Evolutionary conservation across 2,888 invertebrate species (phyloP).

Genomic region (Sclerodermus sp.): DNA sequence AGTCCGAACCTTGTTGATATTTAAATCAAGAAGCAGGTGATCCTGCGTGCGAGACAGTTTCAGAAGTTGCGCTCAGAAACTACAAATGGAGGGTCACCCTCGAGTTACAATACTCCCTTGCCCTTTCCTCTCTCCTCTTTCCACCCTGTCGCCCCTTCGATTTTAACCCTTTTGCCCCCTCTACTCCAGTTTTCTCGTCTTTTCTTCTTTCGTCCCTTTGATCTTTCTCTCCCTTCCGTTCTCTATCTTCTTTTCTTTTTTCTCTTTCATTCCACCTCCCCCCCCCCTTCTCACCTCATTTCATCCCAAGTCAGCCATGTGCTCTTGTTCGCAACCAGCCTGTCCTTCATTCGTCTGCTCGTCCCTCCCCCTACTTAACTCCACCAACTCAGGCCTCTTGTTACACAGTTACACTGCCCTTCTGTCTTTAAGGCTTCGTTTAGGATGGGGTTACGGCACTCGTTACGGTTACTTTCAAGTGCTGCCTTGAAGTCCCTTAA

Average conservation of each 20-base stretch:
- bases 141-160: too few species aligned
- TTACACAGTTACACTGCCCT: constrained; percentile 39
- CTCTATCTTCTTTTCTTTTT: not conserved
- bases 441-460: constrained; percentile 45
- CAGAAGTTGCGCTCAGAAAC: constrained; percentile 21
- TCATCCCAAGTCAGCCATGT: too few species aligned
- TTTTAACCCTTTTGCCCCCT: too few species aligned
- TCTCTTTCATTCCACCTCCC: not conserved
- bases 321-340: too few species aligned
- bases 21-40: constrained; percentile 16
- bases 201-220: too few species aligned
- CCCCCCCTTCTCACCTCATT: not conserved
- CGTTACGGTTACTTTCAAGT: constrained; percentile 43
- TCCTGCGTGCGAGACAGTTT: constrained; percentile 9
- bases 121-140: constrained; percentile 14
- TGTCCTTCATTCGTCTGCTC: not conserved
- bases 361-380: constrained; percentile 15
- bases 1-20: constrained; percentile 2
- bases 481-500: constrained; percentile 20
- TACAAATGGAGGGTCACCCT: constrained; percentile 32
- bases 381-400: constrained; percentile 36
- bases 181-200: constrained; percentile 1
- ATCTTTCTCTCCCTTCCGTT: constrained; percentile 9
- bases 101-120: constrained; percentile 35
- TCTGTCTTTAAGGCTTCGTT: constrained; percentile 45